Base-by-base conservation (phyloP, 2,797 vertebrate genomes). In the Telmatherina bonti region DNA sequence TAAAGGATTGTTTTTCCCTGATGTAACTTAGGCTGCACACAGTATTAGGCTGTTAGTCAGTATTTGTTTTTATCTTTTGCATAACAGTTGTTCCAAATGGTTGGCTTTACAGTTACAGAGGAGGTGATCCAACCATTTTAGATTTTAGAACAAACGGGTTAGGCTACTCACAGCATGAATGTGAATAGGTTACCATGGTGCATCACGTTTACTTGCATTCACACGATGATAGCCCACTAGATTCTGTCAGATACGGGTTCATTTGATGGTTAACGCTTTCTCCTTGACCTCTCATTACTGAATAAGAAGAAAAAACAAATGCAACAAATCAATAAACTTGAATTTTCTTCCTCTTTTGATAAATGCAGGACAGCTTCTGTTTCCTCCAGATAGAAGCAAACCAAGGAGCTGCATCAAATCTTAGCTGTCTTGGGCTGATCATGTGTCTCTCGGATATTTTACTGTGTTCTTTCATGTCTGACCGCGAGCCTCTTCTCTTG, bases 91-190 rank as follows among this genome's bases (percentile, higher is more conserved):
- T 66, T 59, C 3, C 22, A 53, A 67, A 68, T 13, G 15, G 38
- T 30, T 79, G 57, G 41, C 11, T 74, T 57, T 66, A 62, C 30
- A 24, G 27, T 31, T 31, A 61, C 69, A 78, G 59, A 65, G 47
- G 26, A 47, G 68, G 51, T 62, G 59, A 78, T 71, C 59, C 64
- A 75, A 72, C 36, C 10, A 18, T 64, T 74, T 62, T 31, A 76
- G 55, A 27, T 62, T 81, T 66, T 11, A 49, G 6, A 71, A 52
- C 59, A 68, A 63, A 70, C 55, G 51, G 22, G 36, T 64, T n/a
- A n/a, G n/a, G n/a, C n/a, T 47, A 78, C 26, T 9, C 26, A 67
- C n/a, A 26, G 55, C 68, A 61, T 62, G 45, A 61, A 18, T 68
- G 33, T 30, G 47, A 61, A 4, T 1, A 22, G 47, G 70, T 76